Base-by-base conservation (phyloP, 1,140 invertebrate species). In the Augochlora pura region DNA sequence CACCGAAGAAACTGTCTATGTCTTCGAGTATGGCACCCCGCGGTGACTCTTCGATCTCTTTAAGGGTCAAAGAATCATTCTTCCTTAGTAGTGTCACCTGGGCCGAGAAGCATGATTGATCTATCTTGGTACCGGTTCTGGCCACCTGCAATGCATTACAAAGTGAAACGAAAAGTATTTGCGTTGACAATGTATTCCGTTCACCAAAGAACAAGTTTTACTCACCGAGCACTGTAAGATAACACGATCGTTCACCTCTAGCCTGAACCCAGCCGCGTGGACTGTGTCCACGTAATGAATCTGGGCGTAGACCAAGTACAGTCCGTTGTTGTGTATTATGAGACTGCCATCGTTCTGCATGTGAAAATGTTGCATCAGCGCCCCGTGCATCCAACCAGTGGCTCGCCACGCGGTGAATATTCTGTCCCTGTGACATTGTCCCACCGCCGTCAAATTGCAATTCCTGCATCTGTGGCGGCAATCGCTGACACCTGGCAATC, bases 1-100 rank as follows among this genome's bases (percentile, higher is more conserved):
- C 93, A 49, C 96, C 96, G 87, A 97, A 97, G 92, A 96, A 97
- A 84, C 96, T 97, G 88, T 97, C 96, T 66, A 95, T 95, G 21
- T 94, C 94, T 85, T 96, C 94, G 88, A 97, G 95, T 21, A 97
- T 91, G 0, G 95, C 95, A 87, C 95, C 95, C 69, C 96, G 93
- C 72, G 95, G 94, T 8, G 94, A 93, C 4, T 95, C 95, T 6
- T 95, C 95, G 7, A 96, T 94, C 83, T 97, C 96, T 71, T 94
- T 94, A 1, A 97, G 87, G 25, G 94, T 94, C 6, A 97, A 90
- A 39, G 91, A 93, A 88, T 97, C 96, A 32, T 94, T 94, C 49
- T 94, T 91, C 65, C 93, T 93, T 4, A 97, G 90, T 87, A 94
- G 91, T 8, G 95, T 94, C 14, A 95, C 94, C 21, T 95, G 95